Conservation (phyloP, 2,888 invertebrate species). For the Agonopterix alstromeriana region DNA sequence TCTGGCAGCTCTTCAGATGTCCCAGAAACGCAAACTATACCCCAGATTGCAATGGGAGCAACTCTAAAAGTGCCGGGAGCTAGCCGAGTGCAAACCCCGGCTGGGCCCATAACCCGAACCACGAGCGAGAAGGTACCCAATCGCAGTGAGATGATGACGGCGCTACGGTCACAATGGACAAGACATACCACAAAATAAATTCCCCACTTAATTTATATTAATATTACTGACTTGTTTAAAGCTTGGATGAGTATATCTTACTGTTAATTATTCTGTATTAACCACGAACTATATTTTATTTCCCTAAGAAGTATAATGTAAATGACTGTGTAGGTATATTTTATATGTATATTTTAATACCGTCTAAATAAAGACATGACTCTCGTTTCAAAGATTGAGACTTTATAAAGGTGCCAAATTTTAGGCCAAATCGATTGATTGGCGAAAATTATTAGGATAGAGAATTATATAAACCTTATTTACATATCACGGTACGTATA, state of each 20-base stretch:
- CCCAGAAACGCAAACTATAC: constrained; percentile 35
- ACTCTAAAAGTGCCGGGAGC: constrained; percentile 73
- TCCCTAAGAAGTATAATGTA: neutral
- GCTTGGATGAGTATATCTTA: too few relatives aligned
- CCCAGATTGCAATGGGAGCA: constrained; percentile 44
- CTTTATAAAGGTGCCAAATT: constrained; percentile 40
- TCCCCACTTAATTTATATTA: constrained; percentile 4
- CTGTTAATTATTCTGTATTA: too few relatives aligned
- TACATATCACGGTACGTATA: constrained; percentile 28
- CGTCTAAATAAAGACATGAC: neutral
- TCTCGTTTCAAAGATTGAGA: constrained; percentile 23
- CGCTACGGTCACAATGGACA: constrained; percentile 89
- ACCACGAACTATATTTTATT: too few relatives aligned
- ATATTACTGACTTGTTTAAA: neutral
- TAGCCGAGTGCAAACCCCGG: constrained; percentile 67
- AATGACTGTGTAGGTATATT: constrained; percentile 1
- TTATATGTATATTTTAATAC: neutral
- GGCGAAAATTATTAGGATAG: constrained; percentile 19
- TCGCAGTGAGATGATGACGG: constrained; percentile 89
- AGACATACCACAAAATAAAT: constrained; percentile 89
- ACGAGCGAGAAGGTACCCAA: constrained; percentile 92
- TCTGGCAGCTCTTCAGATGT: constrained; percentile 53
- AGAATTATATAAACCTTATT: constrained; percentile 22
- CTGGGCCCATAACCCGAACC: constrained; percentile 83
- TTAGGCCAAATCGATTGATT: constrained; percentile 17